Evolutionary conservation across 1,140 invertebrate genomes (phyloP).

Genomic region (Papilio machaon): DNA sequence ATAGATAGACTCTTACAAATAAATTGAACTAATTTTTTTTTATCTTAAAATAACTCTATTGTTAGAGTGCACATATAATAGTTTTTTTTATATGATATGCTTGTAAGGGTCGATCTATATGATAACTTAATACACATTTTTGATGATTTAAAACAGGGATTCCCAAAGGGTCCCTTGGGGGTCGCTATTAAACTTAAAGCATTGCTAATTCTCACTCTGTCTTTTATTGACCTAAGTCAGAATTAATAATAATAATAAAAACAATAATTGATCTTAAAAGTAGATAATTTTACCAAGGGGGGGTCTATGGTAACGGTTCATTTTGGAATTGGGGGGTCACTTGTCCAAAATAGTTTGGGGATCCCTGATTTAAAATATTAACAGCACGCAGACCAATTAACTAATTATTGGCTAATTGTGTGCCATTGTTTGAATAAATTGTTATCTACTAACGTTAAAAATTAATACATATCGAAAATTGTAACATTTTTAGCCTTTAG

Average conservation of each 20-base stretch:
- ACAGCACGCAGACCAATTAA: conserved; percentile 4
- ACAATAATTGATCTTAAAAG: too few relatives aligned
- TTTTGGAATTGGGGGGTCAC: too few relatives aligned
- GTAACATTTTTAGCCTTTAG: conserved; percentile 78
- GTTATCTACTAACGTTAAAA: conserved; percentile 71
- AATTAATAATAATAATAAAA: too few relatives aligned
- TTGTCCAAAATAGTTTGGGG: too few relatives aligned
- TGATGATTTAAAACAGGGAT: conserved; percentile 10
- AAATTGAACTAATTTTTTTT: not conserved
- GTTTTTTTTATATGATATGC: not conserved
- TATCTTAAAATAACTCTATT: not conserved
- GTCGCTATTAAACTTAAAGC: too few relatives aligned
- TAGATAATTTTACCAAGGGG: too few relatives aligned
- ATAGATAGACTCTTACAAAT: conserved; percentile 29
- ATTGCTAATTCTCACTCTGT: too few relatives aligned
- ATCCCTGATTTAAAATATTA: too few relatives aligned
- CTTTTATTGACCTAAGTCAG: too few relatives aligned
- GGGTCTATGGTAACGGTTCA: too few relatives aligned
- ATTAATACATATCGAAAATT: conserved; percentile 74
- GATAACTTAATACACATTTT: conserved; percentile 5
- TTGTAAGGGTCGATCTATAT: conserved; percentile 10
- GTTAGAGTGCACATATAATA: not conserved
- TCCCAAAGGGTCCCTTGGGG: too few relatives aligned
- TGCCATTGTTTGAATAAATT: conserved; percentile 73
- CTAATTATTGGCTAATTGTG: conserved; percentile 65